Conservation (phyloP, 2,797 vertebrate genomes). For the Parauchenoglanis ngamensis region DNA sequence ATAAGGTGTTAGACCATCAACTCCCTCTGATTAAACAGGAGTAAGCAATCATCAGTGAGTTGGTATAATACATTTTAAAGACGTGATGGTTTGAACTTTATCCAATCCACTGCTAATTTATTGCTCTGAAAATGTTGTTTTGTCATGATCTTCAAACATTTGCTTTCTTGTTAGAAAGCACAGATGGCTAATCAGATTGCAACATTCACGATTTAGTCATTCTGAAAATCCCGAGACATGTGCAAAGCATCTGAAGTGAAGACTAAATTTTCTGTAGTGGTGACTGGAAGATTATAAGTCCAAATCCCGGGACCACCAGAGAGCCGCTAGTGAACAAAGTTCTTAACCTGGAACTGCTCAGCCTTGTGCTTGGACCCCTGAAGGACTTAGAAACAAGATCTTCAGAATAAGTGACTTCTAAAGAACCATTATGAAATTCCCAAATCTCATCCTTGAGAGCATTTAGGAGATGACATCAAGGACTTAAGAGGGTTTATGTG, state of each 20-base stretch:
- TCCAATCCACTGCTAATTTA: not conserved
- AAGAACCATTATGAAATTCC: conserved; percentile 7
- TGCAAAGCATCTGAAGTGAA: not conserved
- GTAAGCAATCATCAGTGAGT: not conserved
- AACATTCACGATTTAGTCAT: not conserved
- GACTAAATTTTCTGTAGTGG: not conserved
- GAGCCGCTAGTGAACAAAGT: not conserved
- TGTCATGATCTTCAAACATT: not conserved
- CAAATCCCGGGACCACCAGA: not conserved
- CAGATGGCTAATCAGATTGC: not conserved
- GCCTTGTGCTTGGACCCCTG: not conserved
- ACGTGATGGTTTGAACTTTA: not conserved
- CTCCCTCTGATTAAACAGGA: not conserved
- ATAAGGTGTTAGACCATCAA: not conserved
- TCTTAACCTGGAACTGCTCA: not conserved
- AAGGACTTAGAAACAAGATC: not conserved
- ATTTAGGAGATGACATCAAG: conserved; percentile 7
- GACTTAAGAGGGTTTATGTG: not conserved
- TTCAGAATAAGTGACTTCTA: not conserved
- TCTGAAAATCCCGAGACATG: not conserved
- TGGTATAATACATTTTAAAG: not conserved
- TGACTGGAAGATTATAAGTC: no score
- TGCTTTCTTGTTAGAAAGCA: not conserved
- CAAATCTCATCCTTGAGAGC: not conserved
- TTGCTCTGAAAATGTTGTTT: not conserved